phyloP scores from a whole-genome alignment of 30 jellyfish, hydroid and myxozoan genomes.

The Chrysaora quinquecirrha region DNA sequence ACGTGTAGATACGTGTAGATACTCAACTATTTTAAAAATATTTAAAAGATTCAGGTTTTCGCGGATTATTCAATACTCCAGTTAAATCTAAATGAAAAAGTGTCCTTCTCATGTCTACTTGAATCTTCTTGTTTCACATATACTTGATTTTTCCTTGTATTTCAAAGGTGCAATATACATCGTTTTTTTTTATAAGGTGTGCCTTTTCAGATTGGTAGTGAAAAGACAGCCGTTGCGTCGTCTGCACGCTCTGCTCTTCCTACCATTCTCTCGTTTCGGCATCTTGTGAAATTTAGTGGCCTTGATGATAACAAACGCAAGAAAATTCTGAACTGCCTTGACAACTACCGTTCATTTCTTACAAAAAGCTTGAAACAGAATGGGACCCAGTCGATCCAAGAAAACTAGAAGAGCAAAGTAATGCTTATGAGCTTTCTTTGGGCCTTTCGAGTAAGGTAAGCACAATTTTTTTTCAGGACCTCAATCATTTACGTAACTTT shows the following conservation, averaged over 20 bases:
- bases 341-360: conserved; percentile 44
- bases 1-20: no score
- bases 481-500: no score
- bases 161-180: no score
- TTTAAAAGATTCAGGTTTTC: no score
- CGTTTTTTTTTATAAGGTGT: conserved; percentile 6
- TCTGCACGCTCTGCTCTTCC: conserved; percentile 68
- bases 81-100: no score
- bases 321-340: conserved; percentile 52
- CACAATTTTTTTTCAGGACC: no score
- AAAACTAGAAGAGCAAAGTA: conserved; percentile 62
- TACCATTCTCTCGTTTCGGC: conserved; percentile 60
- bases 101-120: no score
- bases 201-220: conserved; percentile 28
- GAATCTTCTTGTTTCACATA: no score
- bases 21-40: no score
- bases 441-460: conserved; percentile 19
- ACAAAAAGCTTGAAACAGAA: conserved; percentile 6
- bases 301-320: conserved; percentile 44
- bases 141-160: no score
- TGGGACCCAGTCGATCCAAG: conserved; percentile 68
- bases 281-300: conserved; percentile 37
- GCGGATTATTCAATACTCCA: no score
- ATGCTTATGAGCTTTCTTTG: conserved; percentile 32
- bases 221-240: conserved; percentile 18